Percentiles rank a stretch among this genome's conserved stretches.
phyloP scores from a whole-genome alignment of 2,113 vertebrate species.

The Tyrannus savana region DNA sequence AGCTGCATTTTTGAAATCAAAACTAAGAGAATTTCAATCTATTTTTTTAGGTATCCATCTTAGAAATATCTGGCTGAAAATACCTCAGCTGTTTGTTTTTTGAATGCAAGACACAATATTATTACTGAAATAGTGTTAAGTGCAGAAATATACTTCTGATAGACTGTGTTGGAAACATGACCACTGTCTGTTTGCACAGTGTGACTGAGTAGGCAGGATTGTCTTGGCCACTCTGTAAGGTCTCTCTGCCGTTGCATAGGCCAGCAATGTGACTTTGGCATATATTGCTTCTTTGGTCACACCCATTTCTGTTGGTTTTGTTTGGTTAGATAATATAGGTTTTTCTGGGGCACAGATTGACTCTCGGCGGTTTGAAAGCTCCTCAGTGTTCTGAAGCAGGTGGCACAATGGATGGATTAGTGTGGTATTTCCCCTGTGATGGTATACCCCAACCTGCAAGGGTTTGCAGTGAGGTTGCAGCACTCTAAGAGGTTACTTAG shows the following conservation, averaged over 20 bases:
- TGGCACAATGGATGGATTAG: too few relatives aligned
- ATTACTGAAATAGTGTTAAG: background rate
- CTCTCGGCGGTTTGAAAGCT: background rate
- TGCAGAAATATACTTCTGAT: background rate
- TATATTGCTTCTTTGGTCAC: background rate
- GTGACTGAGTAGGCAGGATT: background rate
- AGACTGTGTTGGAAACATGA: background rate
- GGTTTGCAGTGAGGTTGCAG: background rate
- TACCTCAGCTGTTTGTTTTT: background rate
- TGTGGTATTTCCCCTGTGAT: background rate
- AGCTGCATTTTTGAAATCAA: background rate
- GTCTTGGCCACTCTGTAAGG: background rate
- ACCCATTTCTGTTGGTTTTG: background rate
- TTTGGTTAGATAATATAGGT: background rate
- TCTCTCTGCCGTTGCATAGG: background rate
- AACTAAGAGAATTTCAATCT: background rate
- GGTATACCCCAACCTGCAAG: background rate
- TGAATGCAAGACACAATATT: background rate
- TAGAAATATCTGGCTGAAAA: background rate
- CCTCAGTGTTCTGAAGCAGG: background rate
- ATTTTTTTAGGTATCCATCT: background rate
- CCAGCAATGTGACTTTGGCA: accelerated
- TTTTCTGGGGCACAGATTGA: background rate
- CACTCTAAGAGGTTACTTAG: background rate
- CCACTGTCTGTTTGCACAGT: background rate